Conservation (phyloP, 2,113 vertebrate species). For the Marcusenius ussheri region DNA sequence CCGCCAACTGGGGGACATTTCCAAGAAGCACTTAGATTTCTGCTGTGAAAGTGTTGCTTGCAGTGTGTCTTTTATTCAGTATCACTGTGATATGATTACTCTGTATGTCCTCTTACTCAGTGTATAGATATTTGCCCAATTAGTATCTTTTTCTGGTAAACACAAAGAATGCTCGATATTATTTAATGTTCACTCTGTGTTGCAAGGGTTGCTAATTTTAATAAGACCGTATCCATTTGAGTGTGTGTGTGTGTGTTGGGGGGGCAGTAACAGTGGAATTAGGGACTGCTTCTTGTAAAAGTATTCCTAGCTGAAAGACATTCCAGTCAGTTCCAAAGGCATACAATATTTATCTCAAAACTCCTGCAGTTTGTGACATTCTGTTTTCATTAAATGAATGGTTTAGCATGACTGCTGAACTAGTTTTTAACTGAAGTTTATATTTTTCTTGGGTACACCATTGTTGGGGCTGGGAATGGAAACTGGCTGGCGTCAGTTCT, state of each 20-base stretch:
- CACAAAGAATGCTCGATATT: neutral
- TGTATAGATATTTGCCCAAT: neutral
- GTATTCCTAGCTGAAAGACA: neutral
- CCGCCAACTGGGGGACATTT: neutral
- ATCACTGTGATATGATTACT: neutral
- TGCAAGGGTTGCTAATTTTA: neutral
- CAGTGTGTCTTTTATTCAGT: neutral
- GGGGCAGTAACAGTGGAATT: neutral
- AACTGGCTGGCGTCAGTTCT: neutral
- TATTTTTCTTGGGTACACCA: conserved; percentile 1
- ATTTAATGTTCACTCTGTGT: neutral
- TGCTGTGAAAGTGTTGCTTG: neutral
- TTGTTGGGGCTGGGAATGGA: neutral
- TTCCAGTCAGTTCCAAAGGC: neutral
- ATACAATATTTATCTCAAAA: conserved; percentile 6
- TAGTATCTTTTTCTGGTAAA: neutral
- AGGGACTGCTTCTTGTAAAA: neutral
- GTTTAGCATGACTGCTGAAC: neutral
- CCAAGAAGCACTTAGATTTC: neutral
- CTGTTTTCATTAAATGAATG: neutral
- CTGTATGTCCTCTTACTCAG: neutral
- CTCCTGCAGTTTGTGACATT: neutral
- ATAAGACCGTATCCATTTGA: neutral
- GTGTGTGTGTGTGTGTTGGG: neutral
- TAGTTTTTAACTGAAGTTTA: neutral